Base-by-base conservation (phyloP, 2,888 invertebrate species). In the Metalampra italica region DNA sequence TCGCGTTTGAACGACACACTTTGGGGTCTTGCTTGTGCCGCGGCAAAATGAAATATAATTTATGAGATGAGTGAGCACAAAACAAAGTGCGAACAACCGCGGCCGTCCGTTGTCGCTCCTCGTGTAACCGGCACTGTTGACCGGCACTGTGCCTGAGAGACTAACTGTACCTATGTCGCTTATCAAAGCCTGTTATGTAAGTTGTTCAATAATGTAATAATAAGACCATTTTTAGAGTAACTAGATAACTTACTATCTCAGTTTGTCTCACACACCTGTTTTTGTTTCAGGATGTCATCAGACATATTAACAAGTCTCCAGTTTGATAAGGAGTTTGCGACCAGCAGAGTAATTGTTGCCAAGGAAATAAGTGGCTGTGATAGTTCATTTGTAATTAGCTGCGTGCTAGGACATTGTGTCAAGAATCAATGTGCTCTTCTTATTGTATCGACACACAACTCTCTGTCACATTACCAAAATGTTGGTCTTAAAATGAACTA, bases 401-500 rank as follows among this genome's bases (percentile, higher is more conserved):
- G 93, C 61, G 82, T 95, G 11, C 77, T 94, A 44, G 90, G 91
- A 0, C 91, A 94, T 60, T 91, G 92, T 34, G 71, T 92, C 45
- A 91, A 92, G 59, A 91, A 91, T 53, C 91, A 92, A 52, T 81
- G 89, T 49, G 90, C 90, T 46, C 78, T 93, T 7, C 85, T 94
- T 60, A 78, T 95, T 43, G 82, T 95, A 44, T 91, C 92, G 45
- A 86, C 93, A 52, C 95, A 95, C 69, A 93, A 95, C 64, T 92
- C 93, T 1, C 83, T 93, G 43, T 90, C 91, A 47, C 95, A 95
- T 70, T 95, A 94, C 66, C 92, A 94, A 52, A 93, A 92, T 78
- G 91, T 95, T 34, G 94, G 94, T 11, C 91, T 93, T 66, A 93
- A 94, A 64, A 87, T 95, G 66, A 94, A 94, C 45, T 94, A 93